Percentiles rank a stretch among this genome's conserved stretches.
These are phyloP conservation scores for Rhinichthys klamathensis DNA, from an alignment of 2,113 vertebrate genomes.

Conservation along the genomic window DNA sequence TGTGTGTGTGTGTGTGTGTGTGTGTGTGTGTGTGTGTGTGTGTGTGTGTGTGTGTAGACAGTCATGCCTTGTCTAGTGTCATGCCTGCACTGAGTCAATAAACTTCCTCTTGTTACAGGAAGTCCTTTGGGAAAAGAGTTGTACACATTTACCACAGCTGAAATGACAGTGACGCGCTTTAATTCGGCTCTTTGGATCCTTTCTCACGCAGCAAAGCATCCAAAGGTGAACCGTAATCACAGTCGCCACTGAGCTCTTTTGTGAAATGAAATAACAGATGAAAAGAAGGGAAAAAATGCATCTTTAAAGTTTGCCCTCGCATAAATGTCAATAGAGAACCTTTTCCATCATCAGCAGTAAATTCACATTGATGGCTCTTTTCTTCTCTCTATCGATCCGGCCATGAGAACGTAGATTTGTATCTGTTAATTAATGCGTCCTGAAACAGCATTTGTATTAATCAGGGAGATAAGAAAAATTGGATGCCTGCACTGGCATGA, in stretches of 20 bases:
- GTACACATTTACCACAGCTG: slow-evolving; percentile 5
- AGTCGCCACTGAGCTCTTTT: slow-evolving; percentile 68
- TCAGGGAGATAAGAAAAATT: slow-evolving; percentile 99
- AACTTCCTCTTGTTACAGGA: slow-evolving; percentile 25
- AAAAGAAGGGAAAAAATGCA: slow-evolving; percentile 72
- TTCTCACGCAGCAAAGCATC: slow-evolving; percentile 68
- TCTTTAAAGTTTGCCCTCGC: slow-evolving; percentile 84
- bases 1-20: neutral
- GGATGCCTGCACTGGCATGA: slow-evolving; percentile 96
- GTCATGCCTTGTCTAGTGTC: neutral
- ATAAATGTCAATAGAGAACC: slow-evolving; percentile 88
- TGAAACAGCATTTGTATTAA: slow-evolving; percentile 99
- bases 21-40: neutral
- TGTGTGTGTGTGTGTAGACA: neutral
- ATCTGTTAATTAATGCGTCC: slow-evolving; percentile 99
- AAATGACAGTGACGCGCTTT: slow-evolving; percentile 31
- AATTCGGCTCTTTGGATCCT: slow-evolving; percentile 52
- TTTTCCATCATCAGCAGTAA: slow-evolving; percentile 99
- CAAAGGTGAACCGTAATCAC: slow-evolving; percentile 74
- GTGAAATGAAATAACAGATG: slow-evolving; percentile 78
- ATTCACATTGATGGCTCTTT: slow-evolving; percentile 99
- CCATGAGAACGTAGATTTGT: slow-evolving; percentile 99
- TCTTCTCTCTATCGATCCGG: slow-evolving; percentile 99
- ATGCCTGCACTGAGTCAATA: slow-evolving; percentile 20
- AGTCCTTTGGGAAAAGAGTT: slow-evolving; percentile 21